Base-by-base conservation (phyloP, 2,113 vertebrate genomes). In the Conger conger region DNA sequence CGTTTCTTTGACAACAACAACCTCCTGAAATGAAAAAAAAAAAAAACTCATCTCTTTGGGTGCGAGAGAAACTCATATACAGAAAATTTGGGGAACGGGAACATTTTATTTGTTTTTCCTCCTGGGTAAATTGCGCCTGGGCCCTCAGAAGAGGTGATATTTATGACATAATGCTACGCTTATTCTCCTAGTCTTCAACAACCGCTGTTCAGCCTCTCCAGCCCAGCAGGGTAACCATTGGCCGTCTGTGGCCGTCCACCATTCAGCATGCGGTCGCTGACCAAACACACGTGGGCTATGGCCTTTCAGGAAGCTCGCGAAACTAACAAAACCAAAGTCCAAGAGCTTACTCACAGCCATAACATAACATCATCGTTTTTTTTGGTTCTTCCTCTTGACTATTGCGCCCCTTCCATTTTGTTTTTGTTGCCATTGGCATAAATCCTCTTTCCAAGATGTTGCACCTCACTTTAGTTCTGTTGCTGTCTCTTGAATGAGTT, bases 51-150 rank as follows among this genome's bases (percentile, higher is more conserved):
- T 36, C 57, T 20, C 33, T 37, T 78, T n/a, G 37, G 76, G 76
- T 23, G 37, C 35, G 16, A 23, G 76, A 79, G 53, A 78, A 79
- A 57, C 23, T 45, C 33, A 84, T 79, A 18, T 79, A 18, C n/a
- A 18, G 76, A 50, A 50, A 17, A 53, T 84, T 84, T 57, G 50
- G 57, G 50, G 76, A 63, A 79, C 73, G 9, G 76, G 42, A 79
- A 18, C 42, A 79, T 84, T 84, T 84, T 79, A 79, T 84, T 84
- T 84, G 73, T 78, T 79, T 84, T 68, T 79, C 57, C 68, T 36
- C 83, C 79, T 57, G 76, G 45, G 42, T 53, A 84, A 84, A 57
- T 79, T 84, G 83, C 53, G 36, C 83, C 11, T 78, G 15, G 33
- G 11, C 76, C 76, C 83, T 27, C 35, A 33, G 35, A 42, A 79